Evolutionary conservation across 2,797 vertebrate genomes (phyloP).

Genomic region (Malurus leucopterus): DNA sequence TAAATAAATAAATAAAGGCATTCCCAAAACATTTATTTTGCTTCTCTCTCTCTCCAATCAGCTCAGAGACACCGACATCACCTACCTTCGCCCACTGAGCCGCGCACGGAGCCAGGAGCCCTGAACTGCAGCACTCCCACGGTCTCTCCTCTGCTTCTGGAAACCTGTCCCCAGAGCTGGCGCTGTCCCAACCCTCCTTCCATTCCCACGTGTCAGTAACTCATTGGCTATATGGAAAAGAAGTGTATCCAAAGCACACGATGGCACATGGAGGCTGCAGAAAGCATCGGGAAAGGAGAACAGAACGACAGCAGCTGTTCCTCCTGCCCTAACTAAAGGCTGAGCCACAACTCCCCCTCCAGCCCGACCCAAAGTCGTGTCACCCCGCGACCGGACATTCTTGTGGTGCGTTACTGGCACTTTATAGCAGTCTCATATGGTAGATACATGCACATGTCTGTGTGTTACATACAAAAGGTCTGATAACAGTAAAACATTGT

Average conservation of each 20-base stretch:
- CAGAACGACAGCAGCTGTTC: background rate
- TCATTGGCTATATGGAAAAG: background rate
- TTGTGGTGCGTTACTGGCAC: slow-evolving; percentile 64
- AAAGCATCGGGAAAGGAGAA: slow-evolving; percentile 39
- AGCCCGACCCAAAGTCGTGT: background rate
- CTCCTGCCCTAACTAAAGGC: slow-evolving; percentile 2
- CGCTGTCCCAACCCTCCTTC: slow-evolving; percentile 8
- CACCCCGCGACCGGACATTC: slow-evolving; percentile 21
- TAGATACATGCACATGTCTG: slow-evolving; percentile 65
- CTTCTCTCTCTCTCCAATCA: background rate
- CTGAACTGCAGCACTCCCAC: background rate
- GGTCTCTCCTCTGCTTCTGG: background rate
- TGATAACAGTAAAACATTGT: slow-evolving; percentile 64
- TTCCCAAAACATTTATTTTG: slow-evolving; percentile 52
- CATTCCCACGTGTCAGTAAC: background rate
- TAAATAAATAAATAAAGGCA: slow-evolving; percentile 71
- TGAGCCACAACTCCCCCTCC: slow-evolving; percentile 15
- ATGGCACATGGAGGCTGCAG: slow-evolving; percentile 27
- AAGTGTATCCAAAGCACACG: slow-evolving; percentile 13
- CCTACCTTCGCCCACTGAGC: background rate
- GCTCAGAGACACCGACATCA: slow-evolving; percentile 7
- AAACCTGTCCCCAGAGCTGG: background rate
- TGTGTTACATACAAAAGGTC: slow-evolving; percentile 70
- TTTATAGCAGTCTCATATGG: slow-evolving; percentile 63
- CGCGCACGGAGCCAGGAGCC: background rate